These are phyloP conservation scores for Pelodiscus sinensis DNA, from an alignment of 2,113 vertebrate species.

Conservation along the genomic window DNA sequence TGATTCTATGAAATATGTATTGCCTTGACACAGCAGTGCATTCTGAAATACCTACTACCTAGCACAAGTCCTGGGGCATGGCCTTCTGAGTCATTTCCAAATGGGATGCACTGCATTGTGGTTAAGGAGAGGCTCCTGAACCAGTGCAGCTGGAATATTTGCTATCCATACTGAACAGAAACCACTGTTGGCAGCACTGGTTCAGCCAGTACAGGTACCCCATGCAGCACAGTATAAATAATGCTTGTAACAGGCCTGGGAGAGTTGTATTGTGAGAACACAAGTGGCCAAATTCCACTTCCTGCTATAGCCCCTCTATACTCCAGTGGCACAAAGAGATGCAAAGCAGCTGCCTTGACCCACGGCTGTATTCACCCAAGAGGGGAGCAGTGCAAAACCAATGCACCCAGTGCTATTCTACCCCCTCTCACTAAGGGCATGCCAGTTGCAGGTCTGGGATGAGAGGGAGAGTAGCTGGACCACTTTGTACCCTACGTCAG, in stretches of 20 bases:
- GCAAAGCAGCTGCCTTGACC: background rate
- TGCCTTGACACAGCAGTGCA: background rate
- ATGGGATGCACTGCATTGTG: accelerated
- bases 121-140: background rate
- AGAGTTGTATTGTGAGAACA: background rate
- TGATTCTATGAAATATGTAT: no score
- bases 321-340: background rate
- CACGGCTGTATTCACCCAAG: background rate
- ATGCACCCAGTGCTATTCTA: background rate
- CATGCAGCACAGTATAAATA: background rate
- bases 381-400: background rate
- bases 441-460: background rate
- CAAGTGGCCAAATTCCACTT: background rate
- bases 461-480: background rate
- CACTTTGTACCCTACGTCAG: background rate
- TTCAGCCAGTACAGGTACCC: background rate
- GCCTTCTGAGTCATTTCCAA: accelerated
- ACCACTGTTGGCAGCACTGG: no score
- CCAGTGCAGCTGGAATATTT: background rate
- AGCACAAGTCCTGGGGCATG: background rate
- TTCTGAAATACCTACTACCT: background rate
- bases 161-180: background rate
- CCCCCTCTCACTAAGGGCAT: background rate
- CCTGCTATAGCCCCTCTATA: background rate
- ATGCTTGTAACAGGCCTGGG: background rate